Base-by-base conservation (phyloP, 2,113 vertebrate genomes). In the Podarcis muralis region DNA sequence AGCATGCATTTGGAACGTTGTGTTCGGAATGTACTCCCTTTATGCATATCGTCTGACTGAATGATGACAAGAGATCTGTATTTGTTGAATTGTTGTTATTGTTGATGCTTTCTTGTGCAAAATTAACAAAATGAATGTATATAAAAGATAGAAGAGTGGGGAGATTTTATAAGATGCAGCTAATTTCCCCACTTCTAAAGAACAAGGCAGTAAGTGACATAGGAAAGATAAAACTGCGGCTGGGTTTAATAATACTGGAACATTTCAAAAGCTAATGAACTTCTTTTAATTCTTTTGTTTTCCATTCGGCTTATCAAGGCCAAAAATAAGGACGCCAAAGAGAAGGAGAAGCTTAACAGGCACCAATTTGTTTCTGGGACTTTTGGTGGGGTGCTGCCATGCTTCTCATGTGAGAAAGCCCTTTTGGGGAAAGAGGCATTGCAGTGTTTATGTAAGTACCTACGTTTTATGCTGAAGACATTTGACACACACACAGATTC, bases 261-360 rank as follows among this genome's bases (percentile, higher is more conserved):
- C 18, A 77, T 86, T 2, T 0, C 3, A 43, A 92, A 20, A 78
- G 7, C 18, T 62, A 92, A 32, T 92, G 77, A 88, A 15, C 27
- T 18, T 88, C 27, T 18, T 88, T 16, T 83, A 0, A 1, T 75
- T 22, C 25, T 3, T 66, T 5, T 72, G 59, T 16, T 27, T n/a
- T 53, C 90, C 9, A 71, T 95, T 76, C 40, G 92, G 59, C 91
- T 93, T 92, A 93, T 94, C 71, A 98, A 99, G 98, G 96, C 96
- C 37, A 99, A 99, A 95, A 98, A 83, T 91, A 99, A 98, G 95
- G 98, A 99, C 87, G 93, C 94, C 84, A 98, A 98, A 94, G 97
- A 97, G 30, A 99, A 98, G 94, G 98, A 98, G 75, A 98, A 97
- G 92, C 90, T 94, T 86, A 96, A 68, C 76, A 98, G 97, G 89